A percentile compares a stretch with the other conserved stretches of the same genome.
Evolutionary conservation across 30 jellyfish, hydroid and myxozoan species (phyloP).

Genomic region (Phacellophora camtschatica): DNA sequence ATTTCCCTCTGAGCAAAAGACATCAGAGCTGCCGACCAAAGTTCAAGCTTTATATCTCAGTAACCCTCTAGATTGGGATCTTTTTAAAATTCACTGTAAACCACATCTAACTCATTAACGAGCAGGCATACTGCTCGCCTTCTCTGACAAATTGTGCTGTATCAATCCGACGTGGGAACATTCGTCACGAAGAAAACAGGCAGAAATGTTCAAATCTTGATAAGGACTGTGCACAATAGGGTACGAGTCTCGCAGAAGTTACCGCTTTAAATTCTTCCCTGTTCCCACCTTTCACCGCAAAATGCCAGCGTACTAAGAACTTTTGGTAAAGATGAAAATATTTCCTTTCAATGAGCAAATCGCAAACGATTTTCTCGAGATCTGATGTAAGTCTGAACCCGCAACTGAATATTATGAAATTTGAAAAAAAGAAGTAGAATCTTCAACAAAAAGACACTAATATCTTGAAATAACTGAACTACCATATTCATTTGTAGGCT

Average conservation of each 20-base stretch:
- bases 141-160: background rate
- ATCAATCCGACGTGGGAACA: slow-evolving; percentile 3
- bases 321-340: too few relatives aligned
- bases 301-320: too few relatives aligned
- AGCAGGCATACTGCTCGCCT: slow-evolving; percentile 2
- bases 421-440: too few relatives aligned
- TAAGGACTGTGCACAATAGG: too few relatives aligned
- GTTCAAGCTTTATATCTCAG: slow-evolving; percentile 19
- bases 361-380: too few relatives aligned
- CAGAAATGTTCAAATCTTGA: too few relatives aligned
- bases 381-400: too few relatives aligned
- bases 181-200: background rate
- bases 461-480: too few relatives aligned
- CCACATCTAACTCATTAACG: slow-evolving; percentile 19
- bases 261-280: background rate
- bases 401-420: too few relatives aligned
- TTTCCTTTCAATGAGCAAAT: too few relatives aligned
- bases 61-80: slow-evolving; percentile 44
- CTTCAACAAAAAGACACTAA: too few relatives aligned
- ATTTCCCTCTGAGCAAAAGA: slow-evolving; percentile 24
- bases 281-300: background rate
- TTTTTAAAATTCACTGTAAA: slow-evolving; percentile 34
- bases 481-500: too few relatives aligned
- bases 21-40: slow-evolving; percentile 25
- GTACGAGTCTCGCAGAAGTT: background rate